Base-by-base conservation (phyloP, 1,140 invertebrate genomes). In the Drosophila teissieri region DNA sequence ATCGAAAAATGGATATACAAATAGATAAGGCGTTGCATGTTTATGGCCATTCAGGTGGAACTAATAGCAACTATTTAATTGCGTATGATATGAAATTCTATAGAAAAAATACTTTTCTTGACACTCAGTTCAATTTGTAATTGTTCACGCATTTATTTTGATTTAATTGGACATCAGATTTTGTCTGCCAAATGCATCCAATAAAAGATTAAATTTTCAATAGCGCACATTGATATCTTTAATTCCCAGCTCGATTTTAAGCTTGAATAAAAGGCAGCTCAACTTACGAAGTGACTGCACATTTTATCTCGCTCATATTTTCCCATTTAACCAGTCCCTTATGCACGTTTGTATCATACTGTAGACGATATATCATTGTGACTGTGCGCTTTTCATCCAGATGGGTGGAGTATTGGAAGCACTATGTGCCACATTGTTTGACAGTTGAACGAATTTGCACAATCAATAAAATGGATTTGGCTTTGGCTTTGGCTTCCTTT, bases 401-500 rank as follows among this genome's bases (percentile, higher is more conserved):
- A 10, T 27, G 57, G 40, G 27, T 44, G 58, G 37, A 46, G 48
- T 55, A 45, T 69, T 37, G 39, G n/a, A 10, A 7, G 52, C 49
- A 70, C 77, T 39, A 39, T 39, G 63, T 82, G 63, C 57, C 74
- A 53, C 54, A 75, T 78, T 86, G 67, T 74, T 81, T 70, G 69
- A 86, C 81, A 82, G 64, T 82, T 72, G 56, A 86, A 67, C 74
- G 83, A 70, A 70, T 81, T 88, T 75, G 54, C 42, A 62, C 74
- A 79, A 88, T 86, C 82, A 82, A 86, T 86, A 88, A 86, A 81
- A 56, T 76, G 75, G 62, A 69, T 76, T 88, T 31, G 31, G 31
- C 31, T 27, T 78, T 19, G 42, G 53, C 45, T 65, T 49, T 62
- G 53, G 31, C 46, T 56, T 73, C 49, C 15, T 54, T 67, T 68